Conservation (phyloP, 2,888 invertebrate species). For the Callyntrura guangdongensis region DNA sequence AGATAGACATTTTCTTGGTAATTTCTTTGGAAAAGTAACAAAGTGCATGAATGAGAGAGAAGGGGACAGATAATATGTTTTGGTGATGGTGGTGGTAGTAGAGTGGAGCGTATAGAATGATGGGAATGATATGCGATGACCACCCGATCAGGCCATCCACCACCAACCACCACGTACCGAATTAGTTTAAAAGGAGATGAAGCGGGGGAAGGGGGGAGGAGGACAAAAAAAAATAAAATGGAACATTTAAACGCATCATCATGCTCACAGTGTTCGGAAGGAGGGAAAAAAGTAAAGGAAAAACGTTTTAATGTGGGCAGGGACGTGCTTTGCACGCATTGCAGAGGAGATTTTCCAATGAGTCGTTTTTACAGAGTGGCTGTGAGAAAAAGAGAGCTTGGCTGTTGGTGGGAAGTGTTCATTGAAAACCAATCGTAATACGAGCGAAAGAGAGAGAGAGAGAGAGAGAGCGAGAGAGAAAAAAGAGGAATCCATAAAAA, state of each 20-base stretch:
- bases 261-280: slow-evolving; percentile 23
- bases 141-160: not conserved
- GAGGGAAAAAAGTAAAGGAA: too few relatives aligned
- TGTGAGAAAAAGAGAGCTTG: too few relatives aligned
- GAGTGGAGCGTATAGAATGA: not conserved
- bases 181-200: not conserved
- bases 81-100: too few relatives aligned
- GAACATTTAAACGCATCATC: slow-evolving; percentile 65
- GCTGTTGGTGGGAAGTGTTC: slow-evolving; percentile 20
- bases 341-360: too few relatives aligned
- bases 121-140: not conserved
- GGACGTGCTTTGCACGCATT: slow-evolving; percentile 29
- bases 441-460: too few relatives aligned
- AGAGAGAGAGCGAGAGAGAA: too few relatives aligned
- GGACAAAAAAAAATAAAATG: slow-evolving; percentile 39
- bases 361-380: too few relatives aligned
- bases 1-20: not conserved
- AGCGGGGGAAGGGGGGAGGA: slow-evolving; percentile 31
- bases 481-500: slow-evolving; percentile 79
- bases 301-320: not conserved
- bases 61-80: not conserved
- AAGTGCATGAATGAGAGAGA: not conserved
- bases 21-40: slow-evolving; percentile 6
- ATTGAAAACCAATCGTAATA: slow-evolving; percentile 73
- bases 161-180: not conserved